These are phyloP conservation scores for Megaceryle alcyon DNA, from an alignment of 2,797 vertebrate genomes.

Conservation along the genomic window DNA sequence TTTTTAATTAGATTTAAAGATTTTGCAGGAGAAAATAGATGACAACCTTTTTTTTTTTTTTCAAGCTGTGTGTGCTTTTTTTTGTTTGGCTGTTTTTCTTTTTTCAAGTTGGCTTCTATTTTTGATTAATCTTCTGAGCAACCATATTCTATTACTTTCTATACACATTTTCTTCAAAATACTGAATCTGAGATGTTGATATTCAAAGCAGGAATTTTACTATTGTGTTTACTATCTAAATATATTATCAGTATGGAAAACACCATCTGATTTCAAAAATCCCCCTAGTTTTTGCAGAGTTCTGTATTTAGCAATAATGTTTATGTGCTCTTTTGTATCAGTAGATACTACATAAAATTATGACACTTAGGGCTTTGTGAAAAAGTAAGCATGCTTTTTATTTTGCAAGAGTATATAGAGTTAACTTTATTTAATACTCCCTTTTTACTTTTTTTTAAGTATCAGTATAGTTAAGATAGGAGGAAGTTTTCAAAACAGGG, in stretches of 20 bases:
- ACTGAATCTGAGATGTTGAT: not conserved
- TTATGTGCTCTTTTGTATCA: not conserved
- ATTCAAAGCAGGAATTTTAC: not conserved
- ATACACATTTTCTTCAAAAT: not conserved
- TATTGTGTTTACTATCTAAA: constrained; percentile 5
- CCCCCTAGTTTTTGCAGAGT: not conserved
- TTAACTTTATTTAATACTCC: not conserved
- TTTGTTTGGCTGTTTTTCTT: not conserved
- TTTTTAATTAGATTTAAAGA: constrained; percentile 12
- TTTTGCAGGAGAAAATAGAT: constrained; percentile 4
- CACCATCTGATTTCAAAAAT: constrained; percentile 29
- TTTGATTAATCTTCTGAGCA: constrained; percentile 46
- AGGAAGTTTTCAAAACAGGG: not conserved
- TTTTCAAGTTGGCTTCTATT: constrained; percentile 4
- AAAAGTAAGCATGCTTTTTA: not conserved
- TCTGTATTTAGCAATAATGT: not conserved
- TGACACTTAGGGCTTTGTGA: not conserved
- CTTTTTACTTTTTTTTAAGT: not conserved
- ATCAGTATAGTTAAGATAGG: not conserved
- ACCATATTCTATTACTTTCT: constrained; percentile 5
- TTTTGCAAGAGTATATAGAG: not conserved
- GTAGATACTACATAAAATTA: not conserved
- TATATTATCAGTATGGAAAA: not conserved
- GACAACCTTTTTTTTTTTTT: not conserved
- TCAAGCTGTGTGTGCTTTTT: not conserved